These are phyloP conservation scores for Xerus inauris DNA, from an alignment of 2,113 vertebrate species.

Conservation along the genomic window DNA sequence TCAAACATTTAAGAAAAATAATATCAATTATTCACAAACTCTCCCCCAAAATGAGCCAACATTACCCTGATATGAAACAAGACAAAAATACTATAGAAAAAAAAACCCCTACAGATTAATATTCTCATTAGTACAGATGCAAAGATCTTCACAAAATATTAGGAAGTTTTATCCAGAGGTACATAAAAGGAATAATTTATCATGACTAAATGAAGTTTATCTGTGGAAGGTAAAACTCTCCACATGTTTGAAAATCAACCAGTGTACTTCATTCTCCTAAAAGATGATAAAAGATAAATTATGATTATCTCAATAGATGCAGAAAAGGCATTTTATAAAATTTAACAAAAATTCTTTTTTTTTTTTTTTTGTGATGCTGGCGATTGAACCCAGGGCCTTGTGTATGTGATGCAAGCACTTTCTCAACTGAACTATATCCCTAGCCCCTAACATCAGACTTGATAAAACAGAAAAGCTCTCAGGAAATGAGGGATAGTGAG, in stretches of 20 bases:
- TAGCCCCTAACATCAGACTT: neutral
- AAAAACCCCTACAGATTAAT: neutral
- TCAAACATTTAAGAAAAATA: neutral
- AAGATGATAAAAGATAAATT: neutral
- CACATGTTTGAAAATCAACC: neutral
- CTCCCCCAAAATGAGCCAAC: neutral
- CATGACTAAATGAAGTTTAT: neutral
- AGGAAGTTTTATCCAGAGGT: neutral
- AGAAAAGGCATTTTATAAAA: neutral
- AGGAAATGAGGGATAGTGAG: neutral
- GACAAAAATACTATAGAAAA: neutral
- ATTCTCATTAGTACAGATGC: neutral
- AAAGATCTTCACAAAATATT: neutral
- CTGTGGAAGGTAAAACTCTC: neutral
- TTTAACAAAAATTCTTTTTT: neutral
- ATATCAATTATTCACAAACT: neutral
- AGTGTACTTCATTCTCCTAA: neutral
- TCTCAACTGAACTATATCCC: no score
- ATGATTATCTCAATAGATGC: neutral
- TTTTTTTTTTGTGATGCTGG: no score
- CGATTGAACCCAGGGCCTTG: no score
- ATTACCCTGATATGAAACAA: neutral
- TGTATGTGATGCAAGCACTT: no score
- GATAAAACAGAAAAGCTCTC: neutral
- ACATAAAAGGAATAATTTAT: neutral